These are phyloP conservation scores for Oryzias dopingdopingensis DNA, from an alignment of 2,797 vertebrate species.

Conservation along the genomic window DNA sequence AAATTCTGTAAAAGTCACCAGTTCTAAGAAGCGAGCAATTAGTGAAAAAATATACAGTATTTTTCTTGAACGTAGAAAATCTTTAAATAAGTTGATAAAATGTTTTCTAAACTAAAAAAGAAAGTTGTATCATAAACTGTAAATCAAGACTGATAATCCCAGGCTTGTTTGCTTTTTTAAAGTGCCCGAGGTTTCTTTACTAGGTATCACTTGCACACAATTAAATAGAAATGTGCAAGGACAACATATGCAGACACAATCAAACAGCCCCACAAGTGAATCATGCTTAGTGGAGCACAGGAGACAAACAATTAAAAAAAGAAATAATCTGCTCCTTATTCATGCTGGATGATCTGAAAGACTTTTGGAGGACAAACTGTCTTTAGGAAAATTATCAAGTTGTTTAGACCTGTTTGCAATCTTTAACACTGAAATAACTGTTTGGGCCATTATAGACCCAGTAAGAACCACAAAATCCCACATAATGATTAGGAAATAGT, in stretches of 20 bases:
- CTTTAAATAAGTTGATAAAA: too few relatives aligned
- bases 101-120: too few relatives aligned
- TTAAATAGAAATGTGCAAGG: constrained; percentile 5
- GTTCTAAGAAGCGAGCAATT: too few relatives aligned
- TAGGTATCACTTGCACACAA: constrained; percentile 2
- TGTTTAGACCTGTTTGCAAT: constrained; percentile 3
- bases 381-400: constrained; percentile 21
- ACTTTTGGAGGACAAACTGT: constrained; percentile 12
- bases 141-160: not conserved
- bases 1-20: too few relatives aligned
- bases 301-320: constrained; percentile 15
- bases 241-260: not conserved
- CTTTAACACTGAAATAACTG: too few relatives aligned
- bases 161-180: not conserved
- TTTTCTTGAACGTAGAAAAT: too few relatives aligned
- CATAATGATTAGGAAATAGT: too few relatives aligned
- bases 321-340: constrained; percentile 13
- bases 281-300: constrained; percentile 8
- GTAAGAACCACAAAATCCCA: too few relatives aligned
- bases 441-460: too few relatives aligned
- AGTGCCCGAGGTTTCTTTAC: not conserved
- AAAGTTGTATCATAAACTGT: too few relatives aligned
- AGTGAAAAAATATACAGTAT: too few relatives aligned
- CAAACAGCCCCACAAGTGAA: not conserved
- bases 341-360: constrained; percentile 25